phyloP scores from a whole-genome alignment of 92 coral and sea anemone genomes.

The Bergia sp. region DNA sequence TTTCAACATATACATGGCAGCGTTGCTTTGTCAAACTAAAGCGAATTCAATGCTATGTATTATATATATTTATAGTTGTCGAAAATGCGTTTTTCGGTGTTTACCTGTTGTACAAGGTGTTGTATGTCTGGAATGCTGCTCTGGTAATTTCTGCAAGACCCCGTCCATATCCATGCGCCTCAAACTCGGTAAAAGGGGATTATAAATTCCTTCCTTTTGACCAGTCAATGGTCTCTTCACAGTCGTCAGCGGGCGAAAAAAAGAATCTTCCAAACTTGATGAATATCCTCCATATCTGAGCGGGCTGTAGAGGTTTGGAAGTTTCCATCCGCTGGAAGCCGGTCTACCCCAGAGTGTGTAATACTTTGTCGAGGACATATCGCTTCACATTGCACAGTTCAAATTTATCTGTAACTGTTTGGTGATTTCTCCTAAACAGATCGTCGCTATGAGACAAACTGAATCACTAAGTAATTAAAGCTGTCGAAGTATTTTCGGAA shows the following conservation, averaged over 20 bases:
- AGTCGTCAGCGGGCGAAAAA: neutral
- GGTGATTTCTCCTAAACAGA: too few species aligned
- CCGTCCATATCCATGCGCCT: conserved; percentile 97
- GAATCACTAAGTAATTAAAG: neutral
- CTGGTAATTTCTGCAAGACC: conserved; percentile 67
- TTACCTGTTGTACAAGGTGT: conserved; percentile 79
- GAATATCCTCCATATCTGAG: conserved; percentile 38
- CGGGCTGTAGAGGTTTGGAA: conserved; percentile 50
- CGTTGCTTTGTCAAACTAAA: too few species aligned
- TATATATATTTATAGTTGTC: too few species aligned
- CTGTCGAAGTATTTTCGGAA: conserved; percentile 12
- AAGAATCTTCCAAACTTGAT: conserved; percentile 13
- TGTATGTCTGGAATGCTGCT: conserved; percentile 82
- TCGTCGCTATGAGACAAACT: conserved; percentile 27
- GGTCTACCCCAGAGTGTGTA: conserved; percentile 69
- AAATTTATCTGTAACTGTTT: neutral
- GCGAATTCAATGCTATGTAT: neutral
- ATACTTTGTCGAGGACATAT: conserved; percentile 62
- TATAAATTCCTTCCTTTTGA: conserved; percentile 80
- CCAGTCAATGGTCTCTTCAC: conserved; percentile 62
- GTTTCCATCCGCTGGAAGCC: conserved; percentile 57
- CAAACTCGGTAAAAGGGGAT: conserved; percentile 84
- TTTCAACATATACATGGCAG: neutral
- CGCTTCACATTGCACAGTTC: neutral
- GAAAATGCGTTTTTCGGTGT: neutral